Conservation (phyloP, 2,888 invertebrate genomes). For the Alcis repandata region DNA sequence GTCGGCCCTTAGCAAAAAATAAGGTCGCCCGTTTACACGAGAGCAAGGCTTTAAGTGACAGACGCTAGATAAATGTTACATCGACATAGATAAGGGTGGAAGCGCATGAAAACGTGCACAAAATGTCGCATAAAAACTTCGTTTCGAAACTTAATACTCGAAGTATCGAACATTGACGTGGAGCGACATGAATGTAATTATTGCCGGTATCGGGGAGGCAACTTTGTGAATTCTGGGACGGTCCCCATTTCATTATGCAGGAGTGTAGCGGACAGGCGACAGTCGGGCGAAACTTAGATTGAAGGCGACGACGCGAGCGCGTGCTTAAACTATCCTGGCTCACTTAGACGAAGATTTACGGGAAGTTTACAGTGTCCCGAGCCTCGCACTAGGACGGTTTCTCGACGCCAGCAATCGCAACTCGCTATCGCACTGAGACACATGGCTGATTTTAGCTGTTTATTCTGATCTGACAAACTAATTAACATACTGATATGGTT, state of each 20-base stretch:
- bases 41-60: constrained; percentile 84
- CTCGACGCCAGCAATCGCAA: constrained; percentile 42
- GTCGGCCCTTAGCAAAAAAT: constrained; percentile 82
- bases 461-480: constrained; percentile 2
- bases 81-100: constrained; percentile 76
- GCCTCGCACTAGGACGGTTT: constrained; percentile 51
- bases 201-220: constrained; percentile 69
- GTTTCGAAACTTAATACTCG: constrained; percentile 52
- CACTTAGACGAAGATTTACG: constrained; percentile 79
- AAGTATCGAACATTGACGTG: constrained; percentile 55
- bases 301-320: constrained; percentile 80
- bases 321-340: constrained; percentile 80
- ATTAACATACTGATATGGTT: constrained; percentile 7
- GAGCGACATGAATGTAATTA: constrained; percentile 72
- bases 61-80: constrained; percentile 85
- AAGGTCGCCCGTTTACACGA: constrained; percentile 83
- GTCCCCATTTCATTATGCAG: constrained; percentile 81
- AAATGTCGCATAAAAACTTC: constrained; percentile 64
- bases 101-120: constrained; percentile 68
- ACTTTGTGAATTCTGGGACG: constrained; percentile 72
- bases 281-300: constrained; percentile 82
- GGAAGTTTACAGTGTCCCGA: constrained; percentile 65
- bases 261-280: constrained; percentile 76
- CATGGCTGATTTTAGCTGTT: constrained; percentile 14
- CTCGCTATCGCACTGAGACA: constrained; percentile 15